Conservation (phyloP, 1,140 invertebrate genomes). For the Zaprionus inermis region DNA sequence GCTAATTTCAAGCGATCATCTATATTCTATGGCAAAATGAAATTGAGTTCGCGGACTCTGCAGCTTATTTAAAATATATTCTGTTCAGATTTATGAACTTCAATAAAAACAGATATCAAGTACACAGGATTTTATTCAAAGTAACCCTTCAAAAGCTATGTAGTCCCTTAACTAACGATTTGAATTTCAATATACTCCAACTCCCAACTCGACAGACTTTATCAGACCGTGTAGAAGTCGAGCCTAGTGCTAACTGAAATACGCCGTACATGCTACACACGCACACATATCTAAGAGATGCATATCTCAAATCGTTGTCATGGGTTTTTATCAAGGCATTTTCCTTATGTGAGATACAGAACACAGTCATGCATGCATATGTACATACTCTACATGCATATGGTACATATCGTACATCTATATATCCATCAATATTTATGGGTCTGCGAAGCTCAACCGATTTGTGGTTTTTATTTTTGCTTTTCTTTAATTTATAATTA, state of each 20-base stretch:
- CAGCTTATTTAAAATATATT: no score
- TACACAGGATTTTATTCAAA: neutral
- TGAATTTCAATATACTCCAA: neutral
- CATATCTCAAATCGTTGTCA: neutral
- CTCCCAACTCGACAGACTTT: neutral
- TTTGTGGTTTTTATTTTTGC: conserved; percentile 4
- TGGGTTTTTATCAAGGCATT: neutral
- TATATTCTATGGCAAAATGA: no score
- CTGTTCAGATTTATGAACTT: neutral
- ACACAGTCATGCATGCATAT: neutral
- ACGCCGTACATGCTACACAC: no score
- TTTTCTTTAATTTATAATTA: conserved; percentile 10
- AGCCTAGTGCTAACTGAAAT: no score
- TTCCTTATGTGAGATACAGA: neutral
- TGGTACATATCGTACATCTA: neutral
- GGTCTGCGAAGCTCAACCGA: conserved; percentile 11
- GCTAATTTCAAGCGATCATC: no score
- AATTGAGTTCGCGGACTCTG: no score
- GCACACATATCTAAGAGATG: neutral
- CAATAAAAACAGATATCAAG: neutral
- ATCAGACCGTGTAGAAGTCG: neutral
- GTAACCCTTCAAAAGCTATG: neutral
- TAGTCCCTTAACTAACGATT: no score
- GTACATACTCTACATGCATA: neutral
- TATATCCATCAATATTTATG: conserved; percentile 8